Evolutionary conservation across 1,140 invertebrate species (phyloP), one percentile per base, ranked within the genome.

Genomic region (Pseudomyrmex dendroicus): DNA sequence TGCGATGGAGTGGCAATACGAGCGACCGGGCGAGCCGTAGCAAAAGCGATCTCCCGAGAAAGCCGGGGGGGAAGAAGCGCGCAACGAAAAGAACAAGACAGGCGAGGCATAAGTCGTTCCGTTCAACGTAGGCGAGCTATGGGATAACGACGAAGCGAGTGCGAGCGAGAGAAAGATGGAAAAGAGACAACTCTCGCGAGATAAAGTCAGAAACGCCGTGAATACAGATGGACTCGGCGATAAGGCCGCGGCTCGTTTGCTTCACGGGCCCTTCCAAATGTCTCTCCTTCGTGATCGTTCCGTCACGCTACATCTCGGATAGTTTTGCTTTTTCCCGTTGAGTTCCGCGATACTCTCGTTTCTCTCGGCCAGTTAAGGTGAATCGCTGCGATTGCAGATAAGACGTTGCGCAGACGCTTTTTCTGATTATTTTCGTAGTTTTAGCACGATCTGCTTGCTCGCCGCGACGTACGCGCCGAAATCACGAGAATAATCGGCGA

Each of bases 171-270:
- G 17, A 2, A 2, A 20, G 20, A 68, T 66, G 35, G 35, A 35
- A 35, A 35, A 35, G 35, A 35, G 35, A 63, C 46, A 35, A 74
- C n/a, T 54, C 72, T 66, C 67, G 74, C 64, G 54, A 88, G 91
- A 91, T 92, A 92, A 72, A 91, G 89, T 73, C 73, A 84, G 84
- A 85, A 89, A 89, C 83, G 87, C 85, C 62, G 90, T 91, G 90
- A 92, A 92, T 92, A 91, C 91, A 92, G 91, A 92, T 92, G 91
- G 91, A 91, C 89, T 73, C 20, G 48, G 62, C 82, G 91, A 92
- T 92, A 92, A 92, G 86, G 86, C 54, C 10, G 35, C 77, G 56
- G 54, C 73, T 83, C 88, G 80, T 88, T 88, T 85, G 78, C 86
- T 88, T 89, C 82, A 89, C 61, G 77, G 46, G 57, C 76, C 84